Conservation (phyloP, 2,888 invertebrate genomes). For the Arge pagana region DNA sequence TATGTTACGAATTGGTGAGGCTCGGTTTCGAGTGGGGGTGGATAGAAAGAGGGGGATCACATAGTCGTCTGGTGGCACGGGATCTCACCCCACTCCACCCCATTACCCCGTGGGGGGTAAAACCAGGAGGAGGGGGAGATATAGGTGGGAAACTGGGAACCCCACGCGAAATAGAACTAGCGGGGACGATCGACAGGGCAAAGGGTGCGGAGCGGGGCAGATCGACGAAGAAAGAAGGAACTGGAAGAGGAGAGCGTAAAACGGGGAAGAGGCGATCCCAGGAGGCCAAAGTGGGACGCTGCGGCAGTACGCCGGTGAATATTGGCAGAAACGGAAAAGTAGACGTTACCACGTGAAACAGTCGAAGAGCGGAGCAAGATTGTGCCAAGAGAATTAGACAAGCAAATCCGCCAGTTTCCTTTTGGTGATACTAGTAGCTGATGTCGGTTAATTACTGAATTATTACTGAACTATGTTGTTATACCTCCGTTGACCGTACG, state of each 20-base stretch:
- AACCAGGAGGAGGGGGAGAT: slow-evolving; percentile 11
- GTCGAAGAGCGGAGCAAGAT: too few species aligned
- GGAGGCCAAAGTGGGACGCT: slow-evolving; percentile 48
- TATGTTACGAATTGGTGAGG: slow-evolving; percentile 1
- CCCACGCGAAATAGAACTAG: slow-evolving; percentile 43
- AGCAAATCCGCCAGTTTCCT: too few species aligned
- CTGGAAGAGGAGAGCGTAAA: slow-evolving; percentile 27
- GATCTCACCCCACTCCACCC: slow-evolving; percentile 50
- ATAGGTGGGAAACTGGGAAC: slow-evolving; percentile 49
- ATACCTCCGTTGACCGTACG: too few species aligned
- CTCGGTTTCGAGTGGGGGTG: slow-evolving; percentile 18
- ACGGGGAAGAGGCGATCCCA: slow-evolving; percentile 36
- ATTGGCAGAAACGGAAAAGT: too few species aligned
- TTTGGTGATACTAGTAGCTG: too few species aligned
- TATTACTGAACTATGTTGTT: too few species aligned
- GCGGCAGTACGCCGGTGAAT: too few species aligned
- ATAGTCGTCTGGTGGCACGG: slow-evolving; percentile 32
- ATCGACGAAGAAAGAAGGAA: slow-evolving; percentile 8
- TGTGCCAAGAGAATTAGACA: too few species aligned
- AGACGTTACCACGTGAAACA: too few species aligned
- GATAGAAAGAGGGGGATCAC: slow-evolving; percentile 11
- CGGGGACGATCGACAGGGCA: slow-evolving; percentile 25
- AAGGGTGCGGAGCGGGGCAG: slow-evolving; percentile 11
- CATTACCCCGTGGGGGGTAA: slow-evolving; percentile 29
- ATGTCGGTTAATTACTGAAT: too few species aligned